Evolutionary conservation across 2,797 vertebrate genomes (phyloP).

Genomic region (Tolypeutes matacus): DNA sequence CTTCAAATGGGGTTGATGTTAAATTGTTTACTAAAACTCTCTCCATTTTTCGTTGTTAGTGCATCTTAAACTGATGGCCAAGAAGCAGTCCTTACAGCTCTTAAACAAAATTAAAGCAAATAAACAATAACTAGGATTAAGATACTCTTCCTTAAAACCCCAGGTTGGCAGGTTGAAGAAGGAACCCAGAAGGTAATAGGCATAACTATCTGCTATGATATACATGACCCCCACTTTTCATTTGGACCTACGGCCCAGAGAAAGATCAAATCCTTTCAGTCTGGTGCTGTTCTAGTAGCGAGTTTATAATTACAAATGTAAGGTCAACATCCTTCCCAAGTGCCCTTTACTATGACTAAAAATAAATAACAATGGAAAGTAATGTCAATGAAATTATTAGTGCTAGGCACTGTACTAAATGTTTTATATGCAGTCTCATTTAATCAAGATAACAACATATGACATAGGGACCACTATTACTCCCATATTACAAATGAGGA

Average conservation of each 20-base stretch:
- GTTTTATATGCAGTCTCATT: neutral
- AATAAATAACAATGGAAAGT: neutral
- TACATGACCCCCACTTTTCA: neutral
- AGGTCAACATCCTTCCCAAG: neutral
- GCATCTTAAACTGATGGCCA: conserved; percentile 33
- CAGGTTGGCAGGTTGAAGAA: neutral
- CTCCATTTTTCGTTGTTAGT: conserved; percentile 1
- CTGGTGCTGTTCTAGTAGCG: neutral
- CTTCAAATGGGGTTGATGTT: conserved; percentile 25
- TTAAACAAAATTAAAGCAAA: conserved; percentile 61
- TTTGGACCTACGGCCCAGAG: neutral
- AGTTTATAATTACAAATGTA: conserved; percentile 1
- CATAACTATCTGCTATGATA: neutral
- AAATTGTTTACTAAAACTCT: conserved; percentile 37
- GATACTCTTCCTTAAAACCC: conserved; percentile 37
- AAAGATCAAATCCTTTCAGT: neutral
- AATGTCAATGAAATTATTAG: neutral
- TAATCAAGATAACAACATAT: neutral
- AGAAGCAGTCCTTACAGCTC: neutral
- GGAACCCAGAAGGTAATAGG: neutral
- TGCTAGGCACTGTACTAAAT: neutral
- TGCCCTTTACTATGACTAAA: neutral
- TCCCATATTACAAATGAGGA: neutral
- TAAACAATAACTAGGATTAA: conserved; percentile 55
- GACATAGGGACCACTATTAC: neutral